Base-by-base conservation (phyloP, 2,797 vertebrate genomes). In the Oceanodroma leucorhoa region DNA sequence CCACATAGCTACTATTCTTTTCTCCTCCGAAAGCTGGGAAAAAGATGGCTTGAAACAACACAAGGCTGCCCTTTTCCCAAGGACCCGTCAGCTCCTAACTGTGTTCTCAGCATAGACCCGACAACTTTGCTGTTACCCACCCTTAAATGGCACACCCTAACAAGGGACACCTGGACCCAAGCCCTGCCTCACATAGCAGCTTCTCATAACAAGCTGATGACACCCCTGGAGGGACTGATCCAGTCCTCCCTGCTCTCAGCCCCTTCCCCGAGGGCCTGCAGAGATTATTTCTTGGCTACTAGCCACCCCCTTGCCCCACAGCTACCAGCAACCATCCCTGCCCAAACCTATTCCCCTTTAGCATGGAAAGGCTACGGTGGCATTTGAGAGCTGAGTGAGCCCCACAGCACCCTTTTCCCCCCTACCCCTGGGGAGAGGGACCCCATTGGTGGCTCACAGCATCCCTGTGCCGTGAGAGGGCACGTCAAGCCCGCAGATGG, bases 241-340 rank as follows among this genome's bases (percentile, higher is more conserved):
- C 48, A 46, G 20, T 12, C 29, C 32, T 87, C 30, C 26, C 45
- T 77, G n/a, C 36, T 5, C 40, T 53, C 13, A 11, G 46, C 22
- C 14, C 23, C 32, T 60, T 76, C 13, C 73, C 34, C 3, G 3
- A 48, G 22, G 13, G 12, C 14, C 45, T 46, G 8, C 10, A 51
- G 40, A 24, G 53, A 34, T 32, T 17, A 10, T 32, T 30, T 69
- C 85, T 72, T 55, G 10, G 16, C 22, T 66, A 16, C 5, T 7
- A 30, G 18, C 20, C 5, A 11, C 34, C 9, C 14, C 41, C 40
- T 9, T 2, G 1, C 17, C 45, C 58, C 38, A 53, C 2, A 48
- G 55, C 22, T 65, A 32, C 8, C 1, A 1, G 45, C 26, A 66
- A 27, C 0, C 0, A 21, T 67, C 36, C 26, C 36, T 34, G n/a